Conservation (phyloP, 2,797 vertebrate genomes). For the Parambassis ranga region DNA sequence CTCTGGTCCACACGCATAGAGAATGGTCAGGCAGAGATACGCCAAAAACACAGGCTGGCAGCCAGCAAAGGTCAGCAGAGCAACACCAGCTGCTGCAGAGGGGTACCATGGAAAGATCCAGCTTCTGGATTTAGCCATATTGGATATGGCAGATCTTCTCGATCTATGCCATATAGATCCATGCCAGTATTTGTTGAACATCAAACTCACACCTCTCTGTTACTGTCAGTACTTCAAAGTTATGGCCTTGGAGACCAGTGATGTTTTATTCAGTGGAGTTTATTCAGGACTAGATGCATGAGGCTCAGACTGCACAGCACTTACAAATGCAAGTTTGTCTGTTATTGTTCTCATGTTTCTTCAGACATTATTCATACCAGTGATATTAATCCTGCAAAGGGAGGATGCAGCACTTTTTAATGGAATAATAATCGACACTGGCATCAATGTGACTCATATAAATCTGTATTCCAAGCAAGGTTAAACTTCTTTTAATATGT, state of each 20-base stretch:
- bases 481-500: no score
- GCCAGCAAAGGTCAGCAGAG: conserved; percentile 46
- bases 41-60: not conserved
- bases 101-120: conserved; percentile 63
- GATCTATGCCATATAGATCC: no score
- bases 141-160: not conserved
- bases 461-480: no score
- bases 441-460: no score
- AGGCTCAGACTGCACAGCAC: not conserved
- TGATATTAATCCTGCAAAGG: no score
- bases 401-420: no score
- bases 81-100: conserved; percentile 60
- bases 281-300: not conserved
- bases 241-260: not conserved
- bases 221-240: not conserved
- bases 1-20: conserved; percentile 23
- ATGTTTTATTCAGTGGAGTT: not conserved
- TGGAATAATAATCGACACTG: no score
- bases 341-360: not conserved
- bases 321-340: not conserved
- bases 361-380: not conserved
- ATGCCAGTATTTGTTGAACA: not conserved
- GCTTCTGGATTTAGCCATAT: conserved; percentile 77
- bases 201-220: not conserved
- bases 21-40: conserved; percentile 17